phyloP scores from a whole-genome alignment of 2,888 invertebrate genomes.

The Torymus tubicola region DNA sequence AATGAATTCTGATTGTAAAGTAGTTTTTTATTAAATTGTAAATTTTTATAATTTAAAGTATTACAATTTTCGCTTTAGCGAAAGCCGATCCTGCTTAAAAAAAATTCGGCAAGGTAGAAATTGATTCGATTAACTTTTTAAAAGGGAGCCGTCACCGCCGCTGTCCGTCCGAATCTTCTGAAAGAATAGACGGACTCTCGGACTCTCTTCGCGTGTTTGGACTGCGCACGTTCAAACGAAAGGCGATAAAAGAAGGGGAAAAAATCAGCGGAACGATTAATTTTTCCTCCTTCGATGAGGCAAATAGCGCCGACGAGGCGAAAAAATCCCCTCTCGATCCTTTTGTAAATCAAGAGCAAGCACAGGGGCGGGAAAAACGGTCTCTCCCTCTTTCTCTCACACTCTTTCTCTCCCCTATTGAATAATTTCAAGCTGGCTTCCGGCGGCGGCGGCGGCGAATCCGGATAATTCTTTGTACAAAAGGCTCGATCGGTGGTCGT shows the following conservation, averaged over 20 bases:
- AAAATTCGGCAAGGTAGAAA: too few species aligned
- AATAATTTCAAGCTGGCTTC: conserved; percentile 13
- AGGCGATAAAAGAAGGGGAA: background rate
- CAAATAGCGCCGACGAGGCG: background rate
- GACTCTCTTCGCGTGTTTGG: background rate
- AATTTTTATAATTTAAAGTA: too few species aligned
- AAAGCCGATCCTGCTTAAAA: too few species aligned
- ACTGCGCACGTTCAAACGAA: background rate
- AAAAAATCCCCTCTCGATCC: background rate
- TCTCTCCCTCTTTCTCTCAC: too few species aligned
- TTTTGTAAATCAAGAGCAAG: conserved; percentile 12
- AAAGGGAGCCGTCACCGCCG: too few species aligned
- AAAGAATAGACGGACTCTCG: conserved; percentile 1
- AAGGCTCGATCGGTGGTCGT: background rate
- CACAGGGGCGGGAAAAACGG: too few species aligned
- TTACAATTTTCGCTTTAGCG: too few species aligned
- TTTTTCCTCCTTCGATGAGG: conserved; percentile 16
- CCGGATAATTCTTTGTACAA: conserved; percentile 38
- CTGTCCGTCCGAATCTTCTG: too few species aligned
- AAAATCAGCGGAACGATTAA: conserved; percentile 7
- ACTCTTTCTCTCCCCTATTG: background rate
- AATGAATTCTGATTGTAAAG: too few species aligned
- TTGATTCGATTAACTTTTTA: too few species aligned
- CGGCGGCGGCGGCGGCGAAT: background rate
- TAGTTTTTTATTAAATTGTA: too few species aligned